These are phyloP conservation scores for Microcebus lehilahytsara DNA, from an alignment of 2,113 vertebrate species.

Conservation along the genomic window DNA sequence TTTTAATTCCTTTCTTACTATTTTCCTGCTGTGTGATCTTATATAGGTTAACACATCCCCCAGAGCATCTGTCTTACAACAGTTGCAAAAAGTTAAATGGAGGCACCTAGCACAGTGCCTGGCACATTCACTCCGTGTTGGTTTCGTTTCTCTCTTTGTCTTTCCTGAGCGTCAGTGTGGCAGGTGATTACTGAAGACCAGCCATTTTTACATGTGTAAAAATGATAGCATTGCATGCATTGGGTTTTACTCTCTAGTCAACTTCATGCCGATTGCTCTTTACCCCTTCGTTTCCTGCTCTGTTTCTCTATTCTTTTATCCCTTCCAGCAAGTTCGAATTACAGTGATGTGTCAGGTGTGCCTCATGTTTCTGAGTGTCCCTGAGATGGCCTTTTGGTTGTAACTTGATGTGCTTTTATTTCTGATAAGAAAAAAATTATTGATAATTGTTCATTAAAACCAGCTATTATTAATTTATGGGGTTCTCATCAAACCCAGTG, in stretches of 20 bases:
- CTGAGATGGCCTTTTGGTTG: slow-evolving; percentile 45
- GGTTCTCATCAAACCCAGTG: background rate
- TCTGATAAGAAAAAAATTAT: slow-evolving; percentile 48
- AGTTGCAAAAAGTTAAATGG: background rate
- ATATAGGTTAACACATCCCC: background rate
- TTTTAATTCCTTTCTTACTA: background rate
- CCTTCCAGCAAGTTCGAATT: slow-evolving; percentile 2
- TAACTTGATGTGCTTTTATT: slow-evolving; percentile 60
- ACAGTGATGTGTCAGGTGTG: background rate
- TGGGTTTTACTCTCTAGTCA: background rate
- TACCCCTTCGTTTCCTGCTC: background rate
- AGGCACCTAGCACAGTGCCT: background rate
- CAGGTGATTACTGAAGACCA: background rate
- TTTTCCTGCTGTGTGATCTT: background rate
- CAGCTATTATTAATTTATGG: slow-evolving; percentile 5
- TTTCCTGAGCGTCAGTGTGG: background rate
- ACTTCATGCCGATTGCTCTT: background rate
- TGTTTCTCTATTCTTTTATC: background rate
- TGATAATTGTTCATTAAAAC: slow-evolving; percentile 53
- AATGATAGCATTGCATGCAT: background rate
- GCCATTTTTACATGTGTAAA: background rate
- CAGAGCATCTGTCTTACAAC: background rate
- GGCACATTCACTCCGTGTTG: background rate
- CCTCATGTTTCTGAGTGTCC: slow-evolving; percentile 49
- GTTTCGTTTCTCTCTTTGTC: background rate